Evolutionary conservation across 2,797 vertebrate genomes (phyloP).

Genomic region (Telmatherina bonti): DNA sequence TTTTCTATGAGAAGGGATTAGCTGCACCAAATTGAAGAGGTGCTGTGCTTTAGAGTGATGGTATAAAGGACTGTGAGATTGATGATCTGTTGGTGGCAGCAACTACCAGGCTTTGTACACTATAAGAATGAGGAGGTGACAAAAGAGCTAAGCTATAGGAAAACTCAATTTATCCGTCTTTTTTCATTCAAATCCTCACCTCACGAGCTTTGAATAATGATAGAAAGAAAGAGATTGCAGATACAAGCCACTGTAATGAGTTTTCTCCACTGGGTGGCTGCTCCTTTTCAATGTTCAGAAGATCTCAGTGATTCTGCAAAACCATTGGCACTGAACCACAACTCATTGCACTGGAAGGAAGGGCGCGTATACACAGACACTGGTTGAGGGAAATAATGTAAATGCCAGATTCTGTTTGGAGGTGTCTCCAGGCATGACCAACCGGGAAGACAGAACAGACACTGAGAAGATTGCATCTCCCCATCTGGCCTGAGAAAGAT

Average conservation of each 20-base stretch:
- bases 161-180: slow-evolving; percentile 34
- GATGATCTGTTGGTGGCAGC: slow-evolving; percentile 28
- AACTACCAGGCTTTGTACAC: slow-evolving; percentile 20
- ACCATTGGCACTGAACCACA: neutral
- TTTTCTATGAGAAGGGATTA: slow-evolving; percentile 9
- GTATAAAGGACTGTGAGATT: slow-evolving; percentile 28
- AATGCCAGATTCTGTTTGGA: slow-evolving; percentile 41
- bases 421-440: slow-evolving; percentile 38
- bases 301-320: slow-evolving; percentile 31
- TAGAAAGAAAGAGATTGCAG: slow-evolving; percentile 26
- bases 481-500: slow-evolving; percentile 5
- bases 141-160: slow-evolving; percentile 14
- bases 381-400: slow-evolving; percentile 24
- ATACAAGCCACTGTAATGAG: slow-evolving; percentile 25
- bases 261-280: slow-evolving; percentile 29
- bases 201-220: slow-evolving; percentile 25
- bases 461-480: slow-evolving; percentile 28
- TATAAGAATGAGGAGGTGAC: slow-evolving; percentile 21
- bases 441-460: slow-evolving; percentile 31
- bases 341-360: slow-evolving; percentile 15
- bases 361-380: slow-evolving; percentile 2
- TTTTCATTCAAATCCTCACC: slow-evolving; percentile 35
- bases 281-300: slow-evolving; percentile 26
- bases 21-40: slow-evolving; percentile 24
- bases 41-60: slow-evolving; percentile 25